Conservation (phyloP, 2,113 vertebrate species). For the Anarhynchus alexandrinus region DNA sequence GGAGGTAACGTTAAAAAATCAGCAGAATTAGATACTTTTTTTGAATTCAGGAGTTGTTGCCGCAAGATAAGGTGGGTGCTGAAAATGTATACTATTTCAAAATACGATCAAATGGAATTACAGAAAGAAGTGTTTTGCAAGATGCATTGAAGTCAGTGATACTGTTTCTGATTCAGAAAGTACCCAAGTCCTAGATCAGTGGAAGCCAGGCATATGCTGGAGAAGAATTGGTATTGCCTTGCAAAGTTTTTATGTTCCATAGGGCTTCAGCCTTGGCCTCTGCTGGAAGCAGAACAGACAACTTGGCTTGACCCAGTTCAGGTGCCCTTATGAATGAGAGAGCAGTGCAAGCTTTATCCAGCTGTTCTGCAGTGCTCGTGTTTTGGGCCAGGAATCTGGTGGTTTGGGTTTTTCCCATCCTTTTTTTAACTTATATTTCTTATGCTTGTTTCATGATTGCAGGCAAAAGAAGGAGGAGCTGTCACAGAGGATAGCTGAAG, state of each 20-base stretch:
- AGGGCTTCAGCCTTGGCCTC: not conserved
- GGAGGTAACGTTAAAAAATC: not conserved
- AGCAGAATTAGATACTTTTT: not conserved
- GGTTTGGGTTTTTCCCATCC: not conserved
- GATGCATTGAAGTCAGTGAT: not conserved
- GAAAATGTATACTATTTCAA: not conserved
- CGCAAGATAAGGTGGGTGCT: not conserved
- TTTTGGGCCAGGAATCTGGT: not conserved
- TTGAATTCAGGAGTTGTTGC: not conserved
- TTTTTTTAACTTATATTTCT: not conserved
- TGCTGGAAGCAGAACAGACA: not conserved
- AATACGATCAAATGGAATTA: not conserved
- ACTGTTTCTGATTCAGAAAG: not conserved
- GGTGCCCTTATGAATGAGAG: not conserved
- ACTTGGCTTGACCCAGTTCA: not conserved
- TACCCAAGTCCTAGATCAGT: accelerated
- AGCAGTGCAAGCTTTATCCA: not conserved
- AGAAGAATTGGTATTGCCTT: not conserved
- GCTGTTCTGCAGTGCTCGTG: not conserved
- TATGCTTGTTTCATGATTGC: not conserved
- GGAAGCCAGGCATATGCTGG: not conserved
- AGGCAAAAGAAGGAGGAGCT: slow-evolving; percentile 89
- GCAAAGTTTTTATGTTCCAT: not conserved
- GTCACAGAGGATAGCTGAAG: slow-evolving; percentile 84
- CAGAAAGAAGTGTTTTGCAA: not conserved